These are phyloP conservation scores for Chrysodeixis includens DNA, from an alignment of 2,888 invertebrate species.

Conservation along the genomic window DNA sequence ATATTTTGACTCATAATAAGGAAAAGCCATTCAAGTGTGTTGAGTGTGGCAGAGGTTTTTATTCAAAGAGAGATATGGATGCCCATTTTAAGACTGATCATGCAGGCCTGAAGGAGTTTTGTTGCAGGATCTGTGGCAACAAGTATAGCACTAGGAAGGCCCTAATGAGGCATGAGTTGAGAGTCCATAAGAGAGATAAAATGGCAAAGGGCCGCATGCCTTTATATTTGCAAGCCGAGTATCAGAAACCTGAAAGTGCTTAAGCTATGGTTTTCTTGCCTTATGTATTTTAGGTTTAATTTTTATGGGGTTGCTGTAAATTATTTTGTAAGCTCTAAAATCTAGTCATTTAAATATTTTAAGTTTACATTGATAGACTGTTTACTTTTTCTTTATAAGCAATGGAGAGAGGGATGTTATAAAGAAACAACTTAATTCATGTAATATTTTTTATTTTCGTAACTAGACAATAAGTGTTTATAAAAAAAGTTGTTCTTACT, in stretches of 20 bases:
- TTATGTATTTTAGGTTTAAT: too few relatives aligned
- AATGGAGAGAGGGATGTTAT: too few relatives aligned
- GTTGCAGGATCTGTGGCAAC: slow-evolving; percentile 72
- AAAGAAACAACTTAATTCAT: not conserved
- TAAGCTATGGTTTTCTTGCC: not conserved
- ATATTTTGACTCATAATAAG: slow-evolving; percentile 73
- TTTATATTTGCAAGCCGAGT: slow-evolving; percentile 74
- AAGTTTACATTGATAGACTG: too few relatives aligned
- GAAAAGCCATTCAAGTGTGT: slow-evolving; percentile 72
- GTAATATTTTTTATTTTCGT: slow-evolving; percentile 32
- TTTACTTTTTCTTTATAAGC: too few relatives aligned
- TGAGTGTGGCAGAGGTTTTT: slow-evolving; percentile 74
- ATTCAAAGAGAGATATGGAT: slow-evolving; percentile 70
- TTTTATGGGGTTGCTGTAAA: too few relatives aligned
- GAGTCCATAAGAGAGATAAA: slow-evolving; percentile 77
- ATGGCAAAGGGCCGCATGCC: slow-evolving; percentile 77
- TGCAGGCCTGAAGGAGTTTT: slow-evolving; percentile 72
- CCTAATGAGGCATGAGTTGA: slow-evolving; percentile 76
- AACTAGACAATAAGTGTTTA: slow-evolving; percentile 35
- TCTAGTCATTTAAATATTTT: not conserved
- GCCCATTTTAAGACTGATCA: slow-evolving; percentile 75
- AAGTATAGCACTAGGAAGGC: slow-evolving; percentile 76
- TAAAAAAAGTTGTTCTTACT: slow-evolving; percentile 21
- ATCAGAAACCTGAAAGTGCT: slow-evolving; percentile 48
- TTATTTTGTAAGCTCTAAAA: too few relatives aligned